These are phyloP conservation scores for Sphinx pinastri DNA, from an alignment of 2,888 invertebrate species.

Conservation along the genomic window DNA sequence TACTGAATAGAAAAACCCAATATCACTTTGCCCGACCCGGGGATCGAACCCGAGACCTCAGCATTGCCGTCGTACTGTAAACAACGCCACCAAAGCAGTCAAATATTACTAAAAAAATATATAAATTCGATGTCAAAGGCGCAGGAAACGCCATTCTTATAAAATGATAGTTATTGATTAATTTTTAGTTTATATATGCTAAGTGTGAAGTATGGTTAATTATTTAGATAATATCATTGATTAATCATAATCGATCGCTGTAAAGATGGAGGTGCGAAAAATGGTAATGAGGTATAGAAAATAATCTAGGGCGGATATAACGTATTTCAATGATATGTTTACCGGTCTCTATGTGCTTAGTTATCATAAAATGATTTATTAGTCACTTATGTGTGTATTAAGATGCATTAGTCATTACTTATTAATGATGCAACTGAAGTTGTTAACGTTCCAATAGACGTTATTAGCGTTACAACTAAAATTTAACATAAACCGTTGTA, in stretches of 20 bases:
- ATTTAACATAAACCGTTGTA: too few relatives aligned
- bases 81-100: too few relatives aligned
- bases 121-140: not conserved
- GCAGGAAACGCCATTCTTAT: not conserved
- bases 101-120: too few relatives aligned
- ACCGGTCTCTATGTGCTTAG: not conserved
- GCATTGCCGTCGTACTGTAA: too few relatives aligned
- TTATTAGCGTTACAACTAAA: too few relatives aligned
- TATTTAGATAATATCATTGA: conserved; percentile 13
- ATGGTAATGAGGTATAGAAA: conserved; percentile 7
- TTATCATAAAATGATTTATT: not conserved
- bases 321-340: conserved; percentile 1
- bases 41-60: too few relatives aligned
- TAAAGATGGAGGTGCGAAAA: conserved; percentile 19
- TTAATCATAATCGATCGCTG: conserved; percentile 13
- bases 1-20: too few relatives aligned
- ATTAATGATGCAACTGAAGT: too few relatives aligned
- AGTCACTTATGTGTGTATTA: not conserved
- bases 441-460: too few relatives aligned
- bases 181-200: not conserved
- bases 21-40: too few relatives aligned
- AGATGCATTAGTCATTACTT: not conserved
- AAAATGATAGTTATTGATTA: not conserved
- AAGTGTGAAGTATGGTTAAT: conserved; percentile 15
- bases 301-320: not conserved